phyloP scores from a whole-genome alignment of 2,888 invertebrate species.

The Fragum sueziense region DNA sequence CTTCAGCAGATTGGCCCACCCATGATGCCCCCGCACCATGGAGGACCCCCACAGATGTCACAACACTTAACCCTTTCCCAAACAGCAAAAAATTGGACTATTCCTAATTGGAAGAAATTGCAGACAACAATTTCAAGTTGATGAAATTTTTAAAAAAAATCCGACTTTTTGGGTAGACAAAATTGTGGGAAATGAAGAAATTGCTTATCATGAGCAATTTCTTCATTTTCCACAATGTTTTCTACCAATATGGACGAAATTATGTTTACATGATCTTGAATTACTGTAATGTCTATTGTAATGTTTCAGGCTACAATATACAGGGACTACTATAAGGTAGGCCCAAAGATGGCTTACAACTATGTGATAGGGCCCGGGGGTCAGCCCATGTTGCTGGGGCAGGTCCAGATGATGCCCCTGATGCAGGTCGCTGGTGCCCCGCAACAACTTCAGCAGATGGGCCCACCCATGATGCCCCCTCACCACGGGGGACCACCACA shows the following conservation, averaged over 20 bases:
- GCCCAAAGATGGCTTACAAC: constrained; percentile 74
- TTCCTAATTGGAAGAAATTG: too few relatives aligned
- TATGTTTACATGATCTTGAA: too few relatives aligned
- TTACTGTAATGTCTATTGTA: too few relatives aligned
- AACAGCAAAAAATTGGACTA: too few relatives aligned
- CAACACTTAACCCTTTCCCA: too few relatives aligned
- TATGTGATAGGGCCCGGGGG: constrained; percentile 81
- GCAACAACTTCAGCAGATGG: constrained; percentile 56
- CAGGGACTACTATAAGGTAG: neutral
- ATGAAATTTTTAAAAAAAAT: too few relatives aligned
- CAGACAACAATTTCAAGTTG: too few relatives aligned
- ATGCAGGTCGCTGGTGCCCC: constrained; percentile 66
- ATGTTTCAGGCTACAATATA: neutral
- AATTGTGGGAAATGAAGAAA: too few relatives aligned
- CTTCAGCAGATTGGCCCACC: constrained; percentile 55
- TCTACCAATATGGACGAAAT: too few relatives aligned
- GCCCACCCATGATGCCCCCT: constrained; percentile 51
- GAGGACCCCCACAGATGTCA: constrained; percentile 62
- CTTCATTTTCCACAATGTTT: too few relatives aligned
- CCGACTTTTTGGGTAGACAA: too few relatives aligned
- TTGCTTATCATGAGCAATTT: too few relatives aligned
- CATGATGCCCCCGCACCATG: constrained; percentile 58
- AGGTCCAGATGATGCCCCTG: constrained; percentile 74
- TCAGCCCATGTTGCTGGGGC: constrained; percentile 79
- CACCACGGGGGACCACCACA: constrained; percentile 64